phyloP scores from a whole-genome alignment of 2,113 vertebrate genomes.

The Tachuris rubrigastra region DNA sequence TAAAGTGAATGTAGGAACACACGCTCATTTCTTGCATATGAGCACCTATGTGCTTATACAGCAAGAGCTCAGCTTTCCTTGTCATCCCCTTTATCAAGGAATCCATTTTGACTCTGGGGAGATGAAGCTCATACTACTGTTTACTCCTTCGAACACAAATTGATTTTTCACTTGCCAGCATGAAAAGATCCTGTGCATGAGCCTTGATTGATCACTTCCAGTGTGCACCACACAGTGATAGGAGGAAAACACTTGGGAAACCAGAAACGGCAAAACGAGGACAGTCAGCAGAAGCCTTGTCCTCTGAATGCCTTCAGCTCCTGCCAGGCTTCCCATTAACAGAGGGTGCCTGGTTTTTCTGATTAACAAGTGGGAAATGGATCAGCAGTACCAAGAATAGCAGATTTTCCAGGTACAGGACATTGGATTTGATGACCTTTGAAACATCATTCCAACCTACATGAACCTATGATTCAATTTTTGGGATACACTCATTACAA shows the following conservation, averaged over 20 bases:
- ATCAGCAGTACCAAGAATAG: neutral
- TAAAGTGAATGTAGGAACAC: neutral
- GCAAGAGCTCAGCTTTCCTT: neutral
- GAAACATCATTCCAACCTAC: neutral
- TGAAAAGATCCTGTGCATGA: constrained; percentile 19
- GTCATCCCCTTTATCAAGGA: constrained; percentile 24
- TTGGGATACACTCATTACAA: neutral
- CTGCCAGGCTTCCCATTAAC: neutral
- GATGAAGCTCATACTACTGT: constrained; percentile 5
- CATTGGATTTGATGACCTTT: neutral
- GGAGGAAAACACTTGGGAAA: constrained; percentile 19
- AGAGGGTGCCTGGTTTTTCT: neutral
- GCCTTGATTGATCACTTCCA: constrained; percentile 43
- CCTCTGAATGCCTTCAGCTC: neutral
- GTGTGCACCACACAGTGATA: neutral
- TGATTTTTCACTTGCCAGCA: constrained; percentile 59
- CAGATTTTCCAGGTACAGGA: neutral
- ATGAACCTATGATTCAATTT: neutral
- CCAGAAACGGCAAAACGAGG: neutral
- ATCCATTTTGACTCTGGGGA: constrained; percentile 24
- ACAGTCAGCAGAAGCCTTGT: neutral
- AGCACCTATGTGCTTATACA: neutral
- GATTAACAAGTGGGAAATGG: neutral
- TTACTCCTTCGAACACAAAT: constrained; percentile 46
- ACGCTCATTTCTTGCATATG: neutral